phyloP scores from a whole-genome alignment of 2,113 vertebrate genomes.

The Corvus hawaiiensis region DNA sequence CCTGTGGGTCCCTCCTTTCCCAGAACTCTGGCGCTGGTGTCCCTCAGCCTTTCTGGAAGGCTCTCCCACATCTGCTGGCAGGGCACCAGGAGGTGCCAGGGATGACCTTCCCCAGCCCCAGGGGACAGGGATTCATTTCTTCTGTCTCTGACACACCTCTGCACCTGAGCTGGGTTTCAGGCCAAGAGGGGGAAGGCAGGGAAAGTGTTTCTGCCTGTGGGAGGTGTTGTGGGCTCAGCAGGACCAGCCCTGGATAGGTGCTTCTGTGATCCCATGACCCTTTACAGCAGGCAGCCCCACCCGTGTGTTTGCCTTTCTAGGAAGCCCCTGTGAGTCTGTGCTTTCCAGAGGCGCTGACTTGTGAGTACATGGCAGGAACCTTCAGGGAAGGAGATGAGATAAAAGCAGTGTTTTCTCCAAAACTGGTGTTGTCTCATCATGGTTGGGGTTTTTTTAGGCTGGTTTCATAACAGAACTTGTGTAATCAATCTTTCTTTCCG shows the following conservation, averaged over 20 bases:
- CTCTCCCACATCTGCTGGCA: background rate
- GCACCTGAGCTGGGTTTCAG: background rate
- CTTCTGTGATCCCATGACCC: background rate
- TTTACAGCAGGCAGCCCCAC: background rate
- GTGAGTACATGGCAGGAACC: background rate
- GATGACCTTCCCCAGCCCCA: background rate
- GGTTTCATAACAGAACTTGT: constrained; percentile 13
- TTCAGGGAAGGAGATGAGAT: background rate
- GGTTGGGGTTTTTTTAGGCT: background rate
- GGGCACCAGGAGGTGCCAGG: background rate
- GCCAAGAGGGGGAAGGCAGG: background rate
- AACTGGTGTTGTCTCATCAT: background rate
- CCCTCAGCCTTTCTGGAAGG: background rate
- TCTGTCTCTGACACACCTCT: background rate
- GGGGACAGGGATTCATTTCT: background rate
- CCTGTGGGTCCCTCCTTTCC: background rate
- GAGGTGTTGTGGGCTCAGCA: background rate
- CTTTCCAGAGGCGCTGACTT: background rate
- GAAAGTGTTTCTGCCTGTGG: background rate
- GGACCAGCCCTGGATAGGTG: background rate
- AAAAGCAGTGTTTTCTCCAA: background rate
- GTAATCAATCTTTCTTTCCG: background rate
- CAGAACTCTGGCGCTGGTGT: background rate
- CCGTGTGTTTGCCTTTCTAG: too few species aligned
- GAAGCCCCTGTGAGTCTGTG: background rate